phyloP scores from a whole-genome alignment of 2,797 vertebrate species.

The Mus caroli region DNA sequence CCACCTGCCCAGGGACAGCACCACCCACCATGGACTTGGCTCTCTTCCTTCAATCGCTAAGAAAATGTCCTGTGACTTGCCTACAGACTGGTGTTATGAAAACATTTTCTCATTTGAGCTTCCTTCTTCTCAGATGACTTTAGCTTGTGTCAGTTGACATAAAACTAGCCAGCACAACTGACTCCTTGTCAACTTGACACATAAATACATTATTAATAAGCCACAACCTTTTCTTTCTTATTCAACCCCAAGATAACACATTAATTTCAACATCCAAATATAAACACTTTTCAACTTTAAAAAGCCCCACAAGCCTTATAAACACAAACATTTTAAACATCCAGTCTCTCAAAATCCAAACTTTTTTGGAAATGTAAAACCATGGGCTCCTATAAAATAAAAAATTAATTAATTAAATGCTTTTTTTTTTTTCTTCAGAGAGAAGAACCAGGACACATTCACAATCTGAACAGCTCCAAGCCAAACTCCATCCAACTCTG shows the following conservation, averaged over 20 bases:
- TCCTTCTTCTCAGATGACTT: background rate
- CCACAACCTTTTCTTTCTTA: background rate
- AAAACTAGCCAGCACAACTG: background rate
- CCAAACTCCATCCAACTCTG: too few relatives aligned
- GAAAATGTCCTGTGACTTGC: background rate
- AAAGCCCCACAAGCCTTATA: background rate
- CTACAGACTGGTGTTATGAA: background rate
- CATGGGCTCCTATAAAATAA: background rate
- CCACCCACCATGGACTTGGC: background rate
- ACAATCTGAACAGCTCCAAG: background rate
- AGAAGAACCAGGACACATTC: background rate
- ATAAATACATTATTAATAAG: background rate
- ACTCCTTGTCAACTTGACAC: background rate
- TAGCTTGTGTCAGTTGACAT: background rate
- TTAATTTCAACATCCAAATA: background rate
- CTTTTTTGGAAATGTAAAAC: background rate
- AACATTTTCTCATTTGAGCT: too few relatives aligned
- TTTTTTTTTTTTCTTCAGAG: background rate
- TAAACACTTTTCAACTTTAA: background rate
- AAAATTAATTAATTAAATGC: background rate
- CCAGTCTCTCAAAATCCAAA: background rate
- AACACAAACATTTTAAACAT: background rate
- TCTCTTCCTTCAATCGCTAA: background rate
- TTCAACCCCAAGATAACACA: background rate
- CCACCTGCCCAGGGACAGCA: background rate